phyloP scores from a whole-genome alignment of 2,797 vertebrate species.

The Pipistrellus kuhlii region DNA sequence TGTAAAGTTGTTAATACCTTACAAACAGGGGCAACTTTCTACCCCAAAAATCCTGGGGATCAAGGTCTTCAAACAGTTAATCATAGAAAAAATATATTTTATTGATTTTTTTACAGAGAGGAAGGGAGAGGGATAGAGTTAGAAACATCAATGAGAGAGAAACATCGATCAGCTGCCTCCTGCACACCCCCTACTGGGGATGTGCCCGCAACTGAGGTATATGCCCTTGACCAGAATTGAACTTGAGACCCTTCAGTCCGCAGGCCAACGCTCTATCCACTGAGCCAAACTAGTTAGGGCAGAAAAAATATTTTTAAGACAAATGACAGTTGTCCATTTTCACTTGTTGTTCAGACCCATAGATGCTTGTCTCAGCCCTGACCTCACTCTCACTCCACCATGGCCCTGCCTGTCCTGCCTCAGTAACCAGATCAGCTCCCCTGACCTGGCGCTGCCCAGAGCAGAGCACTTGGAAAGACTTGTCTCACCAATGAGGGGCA shows the following conservation, averaged over 20 bases:
- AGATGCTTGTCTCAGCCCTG: neutral
- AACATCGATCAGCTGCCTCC: no score
- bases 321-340: neutral
- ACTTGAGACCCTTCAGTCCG: no score
- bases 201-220: no score
- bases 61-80: neutral
- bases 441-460: neutral
- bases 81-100: neutral
- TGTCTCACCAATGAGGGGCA: neutral
- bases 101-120: no score
- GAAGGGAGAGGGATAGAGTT: no score
- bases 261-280: no score
- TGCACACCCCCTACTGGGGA: no score
- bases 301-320: neutral
- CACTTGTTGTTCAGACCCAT: neutral
- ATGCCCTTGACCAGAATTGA: no score
- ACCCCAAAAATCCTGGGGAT: neutral
- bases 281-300: no score
- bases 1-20: neutral
- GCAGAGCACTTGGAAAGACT: neutral
- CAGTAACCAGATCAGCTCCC: neutral
- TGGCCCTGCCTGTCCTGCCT: neutral
- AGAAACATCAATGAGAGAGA: no score
- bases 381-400: no score
- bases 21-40: neutral